phyloP scores from a whole-genome alignment of 1,140 invertebrate species.

The Oncopodura yosiiana region DNA sequence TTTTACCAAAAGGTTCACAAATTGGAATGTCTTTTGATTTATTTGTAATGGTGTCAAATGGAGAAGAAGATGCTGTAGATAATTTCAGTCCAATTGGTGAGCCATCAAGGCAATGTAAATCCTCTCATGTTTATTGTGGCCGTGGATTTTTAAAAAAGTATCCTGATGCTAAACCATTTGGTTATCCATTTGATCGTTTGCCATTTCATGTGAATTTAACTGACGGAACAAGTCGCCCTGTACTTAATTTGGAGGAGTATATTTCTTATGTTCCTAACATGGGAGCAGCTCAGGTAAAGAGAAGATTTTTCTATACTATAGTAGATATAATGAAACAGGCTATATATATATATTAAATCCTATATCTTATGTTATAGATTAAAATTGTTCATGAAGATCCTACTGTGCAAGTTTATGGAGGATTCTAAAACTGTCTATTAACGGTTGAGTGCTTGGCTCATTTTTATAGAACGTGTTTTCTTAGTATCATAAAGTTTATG shows the following conservation, averaged over 20 bases:
- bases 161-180: slow-evolving; percentile 39
- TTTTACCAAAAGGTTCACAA: slow-evolving; percentile 60
- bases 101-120: neutral
- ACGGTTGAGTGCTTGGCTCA: no score
- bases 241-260: neutral
- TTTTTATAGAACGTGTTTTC: no score
- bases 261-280: neutral
- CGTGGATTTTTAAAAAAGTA: slow-evolving; percentile 38
- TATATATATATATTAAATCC: no score
- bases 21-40: slow-evolving; percentile 58
- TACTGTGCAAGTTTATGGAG: neutral
- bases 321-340: no score
- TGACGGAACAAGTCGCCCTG: no score
- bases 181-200: slow-evolving; percentile 25
- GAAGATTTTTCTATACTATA: neutral
- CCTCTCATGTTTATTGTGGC: slow-evolving; percentile 37
- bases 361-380: neutral
- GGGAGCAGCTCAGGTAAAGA: neutral
- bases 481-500: no score
- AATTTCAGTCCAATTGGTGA: no score
- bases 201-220: no score
- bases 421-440: neutral
- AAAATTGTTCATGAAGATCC: slow-evolving; percentile 3
- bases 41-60: slow-evolving; percentile 73
- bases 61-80: slow-evolving; percentile 50